A percentile compares a stretch with the other conserved stretches of the same genome.
These are phyloP conservation scores for Drosophila parthenogenetica DNA, from an alignment of 2,888 invertebrate species.

Conservation along the genomic window DNA sequence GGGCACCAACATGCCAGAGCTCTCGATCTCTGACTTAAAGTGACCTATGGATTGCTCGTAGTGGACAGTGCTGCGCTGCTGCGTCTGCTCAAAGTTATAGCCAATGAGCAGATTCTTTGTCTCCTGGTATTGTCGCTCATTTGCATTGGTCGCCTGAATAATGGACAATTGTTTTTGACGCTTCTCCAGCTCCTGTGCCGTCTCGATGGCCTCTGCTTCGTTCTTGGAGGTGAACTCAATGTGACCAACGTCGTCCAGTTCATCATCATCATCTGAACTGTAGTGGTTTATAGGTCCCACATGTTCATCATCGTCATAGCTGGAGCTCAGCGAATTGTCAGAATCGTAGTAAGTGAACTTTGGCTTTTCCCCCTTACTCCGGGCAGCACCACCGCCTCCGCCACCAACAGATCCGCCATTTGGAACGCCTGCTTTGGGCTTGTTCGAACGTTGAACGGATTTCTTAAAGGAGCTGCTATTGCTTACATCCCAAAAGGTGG, in stretches of 20 bases:
- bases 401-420: background rate
- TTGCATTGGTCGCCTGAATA: constrained; percentile 83
- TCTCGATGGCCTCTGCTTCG: constrained; percentile 93
- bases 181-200: constrained; percentile 86
- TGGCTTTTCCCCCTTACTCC: constrained; percentile 32
- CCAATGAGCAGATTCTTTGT: constrained; percentile 84
- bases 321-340: constrained; percentile 87
- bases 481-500: constrained; percentile 84
- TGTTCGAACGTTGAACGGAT: constrained; percentile 9
- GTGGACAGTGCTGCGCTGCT: constrained; percentile 34
- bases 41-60: constrained; percentile 80
- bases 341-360: constrained; percentile 80
- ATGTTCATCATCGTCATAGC: constrained; percentile 85
- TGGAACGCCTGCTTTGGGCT: constrained; percentile 16
- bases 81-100: constrained; percentile 73
- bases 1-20: constrained; percentile 81
- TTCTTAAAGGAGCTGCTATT: constrained; percentile 56
- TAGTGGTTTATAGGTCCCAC: constrained; percentile 58
- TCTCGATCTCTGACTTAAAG: constrained; percentile 78
- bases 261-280: constrained; percentile 79
- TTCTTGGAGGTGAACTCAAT: constrained; percentile 94
- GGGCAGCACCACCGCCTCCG: background rate
- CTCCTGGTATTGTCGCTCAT: constrained; percentile 84
- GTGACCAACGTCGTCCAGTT: constrained; percentile 87
- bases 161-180: constrained; percentile 84